A percentile compares a stretch with the other conserved stretches of the same genome.
Evolutionary conservation across 2,113 vertebrate species (phyloP).

Genomic region (Oncorhynchus tshawytscha): DNA sequence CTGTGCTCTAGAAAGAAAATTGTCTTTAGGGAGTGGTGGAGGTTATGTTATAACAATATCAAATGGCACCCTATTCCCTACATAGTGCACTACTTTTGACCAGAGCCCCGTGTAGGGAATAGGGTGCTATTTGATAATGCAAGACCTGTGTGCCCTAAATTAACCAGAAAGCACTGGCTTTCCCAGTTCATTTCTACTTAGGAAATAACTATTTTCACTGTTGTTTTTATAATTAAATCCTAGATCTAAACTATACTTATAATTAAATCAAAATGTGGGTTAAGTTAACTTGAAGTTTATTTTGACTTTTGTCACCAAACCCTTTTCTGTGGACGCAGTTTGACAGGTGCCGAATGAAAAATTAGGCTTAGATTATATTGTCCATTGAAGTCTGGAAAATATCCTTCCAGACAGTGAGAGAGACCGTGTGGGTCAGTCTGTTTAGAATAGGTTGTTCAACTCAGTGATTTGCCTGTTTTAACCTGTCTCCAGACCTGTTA

Average conservation of each 20-base stretch:
- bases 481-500: constrained; percentile 21
- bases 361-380: constrained; percentile 6
- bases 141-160: constrained; percentile 34
- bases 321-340: constrained; percentile 4
- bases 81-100: too few species aligned
- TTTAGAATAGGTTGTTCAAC: constrained; percentile 7
- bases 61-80: too few species aligned
- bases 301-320: constrained; percentile 19
- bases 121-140: constrained; percentile 11
- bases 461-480: constrained; percentile 8
- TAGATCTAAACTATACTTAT: constrained; percentile 33
- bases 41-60: constrained; percentile 17
- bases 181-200: constrained; percentile 10
- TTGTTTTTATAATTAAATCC: constrained; percentile 23
- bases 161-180: constrained; percentile 26
- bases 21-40: constrained; percentile 68
- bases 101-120: too few species aligned
- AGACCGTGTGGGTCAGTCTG: neutral
- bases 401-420: constrained; percentile 13
- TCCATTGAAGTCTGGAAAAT: constrained; percentile 34
- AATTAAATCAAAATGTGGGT: constrained; percentile 28
- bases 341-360: constrained; percentile 37
- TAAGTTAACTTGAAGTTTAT: constrained; percentile 8
- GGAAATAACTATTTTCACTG: constrained; percentile 20
- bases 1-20: constrained; percentile 62